phyloP scores from a whole-genome alignment of 2,888 invertebrate genomes.

The Apotomis capreana region DNA sequence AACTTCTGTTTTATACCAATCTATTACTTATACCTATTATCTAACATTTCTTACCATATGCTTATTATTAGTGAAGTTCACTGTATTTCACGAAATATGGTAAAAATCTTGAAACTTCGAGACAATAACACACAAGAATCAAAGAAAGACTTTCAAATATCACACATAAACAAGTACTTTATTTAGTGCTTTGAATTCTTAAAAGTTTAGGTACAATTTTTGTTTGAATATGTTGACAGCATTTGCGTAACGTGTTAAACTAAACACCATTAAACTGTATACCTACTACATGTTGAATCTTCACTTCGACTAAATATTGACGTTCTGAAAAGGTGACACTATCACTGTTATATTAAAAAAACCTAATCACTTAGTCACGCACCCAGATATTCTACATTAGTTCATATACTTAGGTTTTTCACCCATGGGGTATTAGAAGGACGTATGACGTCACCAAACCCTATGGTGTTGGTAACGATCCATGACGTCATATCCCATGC shows the following conservation, averaged over 20 bases:
- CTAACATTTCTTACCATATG: too few relatives aligned
- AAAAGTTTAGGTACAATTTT: too few relatives aligned
- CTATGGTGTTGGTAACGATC: constrained; percentile 70
- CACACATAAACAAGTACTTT: too few relatives aligned
- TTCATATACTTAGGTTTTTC: constrained; percentile 16
- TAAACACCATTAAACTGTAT: not conserved
- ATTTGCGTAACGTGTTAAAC: not conserved
- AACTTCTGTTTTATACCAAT: too few relatives aligned
- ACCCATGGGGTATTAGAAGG: constrained; percentile 55
- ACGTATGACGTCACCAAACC: constrained; percentile 68
- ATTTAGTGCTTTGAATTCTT: too few relatives aligned
- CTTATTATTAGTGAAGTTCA: too few relatives aligned
- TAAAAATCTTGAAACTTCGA: too few relatives aligned
- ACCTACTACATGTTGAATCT: not conserved
- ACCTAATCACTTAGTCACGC: constrained; percentile 1
- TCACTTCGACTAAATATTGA: not conserved
- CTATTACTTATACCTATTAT: too few relatives aligned
- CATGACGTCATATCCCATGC: constrained; percentile 70
- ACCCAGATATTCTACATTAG: constrained; percentile 7
- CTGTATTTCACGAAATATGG: too few relatives aligned
- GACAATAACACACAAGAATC: too few relatives aligned
- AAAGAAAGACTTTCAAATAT: too few relatives aligned
- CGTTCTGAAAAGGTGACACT: not conserved
- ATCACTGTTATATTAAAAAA: not conserved
- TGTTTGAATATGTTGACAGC: not conserved